A percentile compares a stretch with the other conserved stretches of the same genome.
phyloP scores from a whole-genome alignment of 2,113 vertebrate species.

The Atherinomorus stipes region DNA sequence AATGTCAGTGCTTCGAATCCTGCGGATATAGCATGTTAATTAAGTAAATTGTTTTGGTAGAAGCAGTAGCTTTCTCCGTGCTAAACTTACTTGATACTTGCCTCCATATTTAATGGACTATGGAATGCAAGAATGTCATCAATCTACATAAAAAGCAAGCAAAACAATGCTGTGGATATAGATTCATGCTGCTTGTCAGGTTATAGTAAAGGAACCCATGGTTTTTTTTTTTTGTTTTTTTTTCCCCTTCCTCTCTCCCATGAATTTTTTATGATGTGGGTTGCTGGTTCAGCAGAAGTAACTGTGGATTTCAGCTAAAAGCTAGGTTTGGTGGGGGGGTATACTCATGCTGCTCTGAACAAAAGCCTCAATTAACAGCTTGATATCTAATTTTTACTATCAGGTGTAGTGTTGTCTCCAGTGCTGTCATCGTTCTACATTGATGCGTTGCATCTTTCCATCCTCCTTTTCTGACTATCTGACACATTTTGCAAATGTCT shows the following conservation, averaged over 20 bases:
- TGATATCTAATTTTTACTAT: background rate
- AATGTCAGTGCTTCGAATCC: too few relatives aligned
- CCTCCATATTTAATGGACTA: too few relatives aligned
- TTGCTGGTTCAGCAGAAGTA: conserved; percentile 49
- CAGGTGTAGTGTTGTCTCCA: background rate
- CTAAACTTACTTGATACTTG: too few relatives aligned
- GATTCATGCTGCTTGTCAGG: conserved; percentile 18
- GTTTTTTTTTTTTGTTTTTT: conserved; percentile 8
- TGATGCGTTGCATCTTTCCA: too few relatives aligned
- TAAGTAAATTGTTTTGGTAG: too few relatives aligned
- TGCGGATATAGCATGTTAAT: too few relatives aligned
- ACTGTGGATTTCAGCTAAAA: conserved; percentile 28
- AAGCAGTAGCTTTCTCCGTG: too few relatives aligned
- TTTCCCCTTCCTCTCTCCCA: background rate
- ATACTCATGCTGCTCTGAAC: background rate
- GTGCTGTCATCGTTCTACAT: background rate
- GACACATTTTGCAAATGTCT: conserved; percentile 22
- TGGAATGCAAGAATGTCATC: too few relatives aligned
- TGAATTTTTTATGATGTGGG: conserved; percentile 52
- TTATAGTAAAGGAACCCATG: conserved; percentile 14
- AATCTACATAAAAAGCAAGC: too few relatives aligned
- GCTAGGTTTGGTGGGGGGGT: conserved; percentile 9
- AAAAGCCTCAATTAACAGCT: background rate
- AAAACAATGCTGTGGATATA: background rate
- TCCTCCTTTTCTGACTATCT: background rate